Evolutionary conservation across 2,113 vertebrate genomes (phyloP), one percentile per base, ranked within the genome.

Genomic region (Tetraodon nigroviridis): DNA sequence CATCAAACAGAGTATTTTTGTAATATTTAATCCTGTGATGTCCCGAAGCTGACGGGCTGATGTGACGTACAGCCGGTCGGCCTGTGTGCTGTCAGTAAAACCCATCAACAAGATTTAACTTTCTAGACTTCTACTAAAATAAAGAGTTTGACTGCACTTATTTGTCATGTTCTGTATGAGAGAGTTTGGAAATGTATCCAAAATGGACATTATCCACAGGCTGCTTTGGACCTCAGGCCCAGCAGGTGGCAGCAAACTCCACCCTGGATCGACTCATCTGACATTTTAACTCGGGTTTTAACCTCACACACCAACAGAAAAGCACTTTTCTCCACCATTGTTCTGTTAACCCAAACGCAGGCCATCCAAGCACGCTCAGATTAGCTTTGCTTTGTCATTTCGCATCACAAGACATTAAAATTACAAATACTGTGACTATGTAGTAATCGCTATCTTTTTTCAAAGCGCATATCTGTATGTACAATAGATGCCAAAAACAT

Each of bases 91-190:
- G 57, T 53, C 15, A 7, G 61, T 1, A 46, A 37, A 29, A 3
- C 59, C 53, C 1, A 8, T 69, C 32, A 51, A 56, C 32, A 58
- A 42, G 32, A 47, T 72, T 48, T 22, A 40, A 51, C 52, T 64
- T 75, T 81, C 42, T 66, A 62, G 52, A 6, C 44, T 70, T 75
- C 74, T 64, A 41, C 61, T 64, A 50, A 77, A 79, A 81, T 74
- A 81, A 76, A 17, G 7, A 18, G 15, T 58, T 51, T 37, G 18
- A 40, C 29, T 59, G 37, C 55, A 46, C 2, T 41, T 51, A 52
- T 0, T 66, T 27, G 15, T n/a, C 22, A n/a, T 21, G 6, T 58
- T 60, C 41, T 56, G 14, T 1, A 19, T 41, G 16, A 15, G 1
- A 40, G 32, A 5, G 14, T 17, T 44, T 14, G 5, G 16, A 44